Percentiles rank a stretch among this genome's conserved stretches.
phyloP scores from a whole-genome alignment of 2,888 invertebrate genomes.

The Heliconius aoede region DNA sequence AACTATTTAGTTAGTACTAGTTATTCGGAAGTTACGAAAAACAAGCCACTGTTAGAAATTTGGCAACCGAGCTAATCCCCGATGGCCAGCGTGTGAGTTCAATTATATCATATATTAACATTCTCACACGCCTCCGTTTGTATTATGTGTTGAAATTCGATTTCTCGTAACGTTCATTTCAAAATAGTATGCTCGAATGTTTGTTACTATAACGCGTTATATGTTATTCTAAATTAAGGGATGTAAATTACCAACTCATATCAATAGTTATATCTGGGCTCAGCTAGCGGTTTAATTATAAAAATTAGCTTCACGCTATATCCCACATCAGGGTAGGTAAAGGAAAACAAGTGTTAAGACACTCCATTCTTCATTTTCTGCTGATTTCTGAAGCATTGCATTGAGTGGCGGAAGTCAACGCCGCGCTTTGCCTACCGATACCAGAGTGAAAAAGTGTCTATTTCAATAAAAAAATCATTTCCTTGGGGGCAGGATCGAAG shows the following conservation, averaged over 20 bases:
- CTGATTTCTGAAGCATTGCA: no score
- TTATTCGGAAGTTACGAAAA: background rate
- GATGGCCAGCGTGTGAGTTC: constrained; percentile 1
- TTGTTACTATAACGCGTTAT: background rate
- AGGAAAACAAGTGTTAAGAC: no score
- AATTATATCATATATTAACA: constrained; percentile 9
- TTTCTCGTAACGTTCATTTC: background rate
- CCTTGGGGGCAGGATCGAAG: no score
- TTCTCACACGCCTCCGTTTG: background rate
- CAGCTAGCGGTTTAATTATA: no score
- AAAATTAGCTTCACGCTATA: no score
- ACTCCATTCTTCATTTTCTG: no score
- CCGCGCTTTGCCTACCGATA: no score
- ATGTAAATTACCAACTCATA: background rate
- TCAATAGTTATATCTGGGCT: background rate
- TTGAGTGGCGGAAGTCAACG: no score
- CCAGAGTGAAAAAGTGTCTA: no score
- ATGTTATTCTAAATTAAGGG: background rate
- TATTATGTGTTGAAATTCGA: background rate
- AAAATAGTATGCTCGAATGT: background rate
- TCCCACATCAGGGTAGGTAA: no score
- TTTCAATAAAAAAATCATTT: no score
- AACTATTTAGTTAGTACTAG: background rate
- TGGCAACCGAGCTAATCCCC: constrained; percentile 6
- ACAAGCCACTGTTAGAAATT: background rate